Base-by-base conservation (phyloP, 2,888 invertebrate genomes). In the Molanna angustata region DNA sequence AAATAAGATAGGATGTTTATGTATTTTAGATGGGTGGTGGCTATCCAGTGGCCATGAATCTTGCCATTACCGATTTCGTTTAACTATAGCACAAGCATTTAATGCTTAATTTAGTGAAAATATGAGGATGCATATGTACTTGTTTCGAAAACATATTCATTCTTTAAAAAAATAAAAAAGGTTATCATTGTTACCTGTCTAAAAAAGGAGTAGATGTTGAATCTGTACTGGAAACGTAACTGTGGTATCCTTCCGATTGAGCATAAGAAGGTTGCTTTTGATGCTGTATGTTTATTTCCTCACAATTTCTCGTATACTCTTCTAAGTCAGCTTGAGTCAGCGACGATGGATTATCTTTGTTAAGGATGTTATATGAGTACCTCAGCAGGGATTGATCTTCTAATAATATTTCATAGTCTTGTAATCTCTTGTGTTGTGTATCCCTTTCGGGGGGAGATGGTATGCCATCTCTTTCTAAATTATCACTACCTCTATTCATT, bases 241-340 rank as follows among this genome's bases (percentile, higher is more conserved):
- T 86, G 67, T 88, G 88, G 69, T 88, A 88, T 46, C 87, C 87
- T 71, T 88, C 88, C 47, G 86, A 86, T 64, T 88, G 87, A 45
- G 88, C 88, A 70, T 88, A 88, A 47, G 86, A 86, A 33, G 84
- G 79, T 65, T 86, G 86, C 64, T 85, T 86, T 62, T 85, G 85
- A 67, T 86, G 86, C 61, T 80, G 75, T 43, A 70, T 72, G 46
- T 79, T 79, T 60, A 74, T 76, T 64, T 74, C 73, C 55, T 79
- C 80, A 66, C 83, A 84, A 59, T 80, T 80, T 56, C 83, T 78
- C 60, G 83, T 82, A 65, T 86, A 86, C 62, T 85, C 82, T 66
- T 86, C 86, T 55, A 86, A 73, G 63, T 86, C 86, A 43, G 84
- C 83, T 66, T 85, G 83, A 39, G 83, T 85, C 58, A 82, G 69